Base-by-base conservation (phyloP, 2,797 vertebrate genomes). In the Cossypha niveicapilla region DNA sequence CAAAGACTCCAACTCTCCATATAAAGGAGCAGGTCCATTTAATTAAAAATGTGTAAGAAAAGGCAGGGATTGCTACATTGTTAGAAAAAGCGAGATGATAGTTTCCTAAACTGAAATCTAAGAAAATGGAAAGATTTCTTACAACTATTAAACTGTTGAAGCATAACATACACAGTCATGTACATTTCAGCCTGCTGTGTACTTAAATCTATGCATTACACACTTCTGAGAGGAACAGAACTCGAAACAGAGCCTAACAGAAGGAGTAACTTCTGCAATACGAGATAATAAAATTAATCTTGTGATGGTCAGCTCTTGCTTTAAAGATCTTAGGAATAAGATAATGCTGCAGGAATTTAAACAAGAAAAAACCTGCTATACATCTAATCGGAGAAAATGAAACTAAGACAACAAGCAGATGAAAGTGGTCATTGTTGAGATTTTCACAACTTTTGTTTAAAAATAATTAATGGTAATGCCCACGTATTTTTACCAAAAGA, bases 41-140 rank as follows among this genome's bases (percentile, higher is more conserved):
- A 32, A 54, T 67, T 9, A 50, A 16, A 28, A 22, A 13, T 13
- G 3, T 3, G 6, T 23, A 70, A 32, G 11, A 78, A 84, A 79
- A 57, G 4, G 32, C 39, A 54, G n/a, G 23, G 34, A 54, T 25
- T 47, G 32, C 45, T 25, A 18, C 0, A 0, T 6, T 74, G 19
- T 51, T 67, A 74, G 25, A 34, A 62, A 53, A 15, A 73, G 12
- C 0, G 0, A n/a, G 12, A 77, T 30, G 13, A 57, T 3, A 21
- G 22, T 24, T 70, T 51, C 18, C 58, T 67, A n/a, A 90, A 58
- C 10, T 34, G 51, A 60, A 75, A 82, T 41, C 14, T 57, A 58
- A 25, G n/a, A 79, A 61, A 65, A 79, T 17, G 0, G 42, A n/a
- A 89, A 48, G 47, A 28, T 68, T 71, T 85, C 34, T 85, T 45